Evolutionary conservation across 2,113 vertebrate species (phyloP).

Genomic region (Nibea albiflora): DNA sequence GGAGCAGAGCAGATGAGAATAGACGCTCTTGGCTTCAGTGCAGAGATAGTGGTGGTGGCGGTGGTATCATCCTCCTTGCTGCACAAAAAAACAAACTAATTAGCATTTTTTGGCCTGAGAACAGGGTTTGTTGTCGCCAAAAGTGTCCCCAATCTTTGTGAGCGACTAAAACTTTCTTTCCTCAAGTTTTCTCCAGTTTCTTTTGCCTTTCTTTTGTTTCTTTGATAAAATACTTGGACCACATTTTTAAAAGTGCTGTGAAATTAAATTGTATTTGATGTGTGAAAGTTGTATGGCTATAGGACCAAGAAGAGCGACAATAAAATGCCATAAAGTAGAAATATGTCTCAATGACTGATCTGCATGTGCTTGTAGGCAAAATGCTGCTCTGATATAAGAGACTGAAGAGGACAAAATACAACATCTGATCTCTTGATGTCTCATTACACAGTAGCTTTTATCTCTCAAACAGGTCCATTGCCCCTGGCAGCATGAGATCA

Average conservation of each 20-base stretch:
- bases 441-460: slow-evolving; percentile 4
- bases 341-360: not conserved
- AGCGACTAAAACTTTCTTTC: too few relatives aligned
- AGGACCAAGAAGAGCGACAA: not conserved
- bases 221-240: too few relatives aligned
- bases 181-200: too few relatives aligned
- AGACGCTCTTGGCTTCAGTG: not conserved
- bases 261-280: not conserved
- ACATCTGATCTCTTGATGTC: slow-evolving; percentile 12
- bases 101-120: not conserved
- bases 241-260: not conserved
- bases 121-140: not conserved
- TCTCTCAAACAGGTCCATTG: slow-evolving; percentile 28
- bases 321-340: not conserved
- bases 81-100: not conserved
- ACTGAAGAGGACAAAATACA: not conserved
- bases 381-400: not conserved
- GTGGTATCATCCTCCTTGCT: not conserved
- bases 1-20: slow-evolving; percentile 8
- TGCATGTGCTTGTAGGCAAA: not conserved
- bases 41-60: not conserved
- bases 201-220: not conserved
- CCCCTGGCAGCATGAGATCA: not conserved
- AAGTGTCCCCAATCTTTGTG: not conserved
- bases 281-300: too few relatives aligned